phyloP scores from a whole-genome alignment of 2,888 invertebrate genomes.

The Ceriagrion tenellum region DNA sequence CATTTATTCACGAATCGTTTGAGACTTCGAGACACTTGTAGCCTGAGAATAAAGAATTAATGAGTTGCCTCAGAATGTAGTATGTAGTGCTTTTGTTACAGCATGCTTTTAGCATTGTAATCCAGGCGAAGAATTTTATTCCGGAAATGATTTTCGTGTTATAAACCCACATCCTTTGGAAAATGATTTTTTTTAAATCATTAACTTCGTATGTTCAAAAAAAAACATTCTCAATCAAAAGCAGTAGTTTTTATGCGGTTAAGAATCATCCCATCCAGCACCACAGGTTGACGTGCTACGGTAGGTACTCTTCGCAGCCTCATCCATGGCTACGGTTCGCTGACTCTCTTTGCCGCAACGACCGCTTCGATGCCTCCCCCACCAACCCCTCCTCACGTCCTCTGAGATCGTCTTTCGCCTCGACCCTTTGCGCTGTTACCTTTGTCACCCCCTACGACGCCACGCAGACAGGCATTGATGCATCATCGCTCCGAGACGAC shows the following conservation, averaged over 20 bases:
- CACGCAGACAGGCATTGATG: neutral
- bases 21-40: no score
- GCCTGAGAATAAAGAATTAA: no score
- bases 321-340: neutral
- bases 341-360: neutral
- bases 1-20: no score
- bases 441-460: neutral
- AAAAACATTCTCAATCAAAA: no score
- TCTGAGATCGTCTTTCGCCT: neutral
- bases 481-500: conserved; percentile 17
- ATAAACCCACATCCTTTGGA: no score
- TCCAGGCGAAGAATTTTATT: no score
- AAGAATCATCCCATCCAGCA: neutral
- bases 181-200: no score
- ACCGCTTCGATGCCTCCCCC: neutral
- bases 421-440: neutral
- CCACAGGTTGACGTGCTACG: neutral
- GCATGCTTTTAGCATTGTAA: no score
- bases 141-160: no score
- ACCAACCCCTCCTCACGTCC: neutral
- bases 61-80: no score
- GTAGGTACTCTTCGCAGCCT: neutral
- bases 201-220: no score
- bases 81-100: no score
- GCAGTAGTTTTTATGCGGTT: neutral